Evolutionary conservation across 2,888 invertebrate species (phyloP), one percentile per base, ranked within the genome.

Genomic region (Panopea generosa): DNA sequence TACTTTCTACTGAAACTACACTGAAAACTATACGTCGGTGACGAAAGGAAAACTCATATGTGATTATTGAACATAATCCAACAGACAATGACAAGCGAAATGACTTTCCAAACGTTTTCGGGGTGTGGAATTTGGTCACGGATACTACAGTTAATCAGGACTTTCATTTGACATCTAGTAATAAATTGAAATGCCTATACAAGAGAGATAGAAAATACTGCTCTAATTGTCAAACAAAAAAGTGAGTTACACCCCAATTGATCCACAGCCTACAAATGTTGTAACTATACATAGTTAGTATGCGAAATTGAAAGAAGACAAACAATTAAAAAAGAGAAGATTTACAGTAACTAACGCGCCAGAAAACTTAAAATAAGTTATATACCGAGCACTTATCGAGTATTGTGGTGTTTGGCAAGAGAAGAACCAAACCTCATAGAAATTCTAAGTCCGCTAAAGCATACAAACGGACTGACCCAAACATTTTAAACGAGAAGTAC

Each of bases 231-330:
- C 16, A 26, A 38, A 55, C 33, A 55, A 27, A 38, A 40, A 55
- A 22, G 9, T 22, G 7, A 14, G n/a, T 14, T 63, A 55, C 18
- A 40, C 20, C 0, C 43, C 63, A 14, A 7, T 63, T n/a, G 14
- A 40, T n/a, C 63, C 63, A 53, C 53, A 53, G 40, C 63, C 55
- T 20, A 53, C n/a, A 9, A 40, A 55, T 14, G 9, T 63, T 9
- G 20, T 63, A 45, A 63, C 53, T 1, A 16, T 63, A 6, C 63
- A 63, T 29, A 53, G 53, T 26, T 63, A 55, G 16, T 63, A 22
- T 22, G 45, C 55, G 7, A n/a, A 33, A 53, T 43, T 63, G 18
- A 63, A 63, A 45, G 53, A 53, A 9, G 20, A 38, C 24, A 9
- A 52, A 3, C 3, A 38, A 2, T 55, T 43, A 26, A 63, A 55